Conservation (phyloP, 2,888 invertebrate species). For the Thymelicus lineola region DNA sequence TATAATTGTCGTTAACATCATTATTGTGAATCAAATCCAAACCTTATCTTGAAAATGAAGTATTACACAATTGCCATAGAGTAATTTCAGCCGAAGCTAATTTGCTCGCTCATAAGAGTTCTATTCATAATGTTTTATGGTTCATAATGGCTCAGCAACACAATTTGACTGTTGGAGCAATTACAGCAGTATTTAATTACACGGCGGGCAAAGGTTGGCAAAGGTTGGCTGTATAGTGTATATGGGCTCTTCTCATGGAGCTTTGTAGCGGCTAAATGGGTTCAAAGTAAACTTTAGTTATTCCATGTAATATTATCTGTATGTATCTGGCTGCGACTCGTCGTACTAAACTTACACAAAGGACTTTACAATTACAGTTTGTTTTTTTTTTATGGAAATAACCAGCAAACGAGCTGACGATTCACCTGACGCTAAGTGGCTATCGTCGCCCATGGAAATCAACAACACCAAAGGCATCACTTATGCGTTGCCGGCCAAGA, state of each 20-base stretch:
- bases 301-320: slow-evolving; percentile 1
- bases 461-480: too few relatives aligned
- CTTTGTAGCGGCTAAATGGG: slow-evolving; percentile 13
- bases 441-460: too few relatives aligned
- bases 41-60: neutral
- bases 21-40: neutral
- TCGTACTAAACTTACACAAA: neutral
- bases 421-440: too few relatives aligned
- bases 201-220: slow-evolving; percentile 8
- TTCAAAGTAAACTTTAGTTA: slow-evolving; percentile 26
- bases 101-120: neutral
- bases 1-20: too few relatives aligned
- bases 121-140: neutral
- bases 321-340: slow-evolving; percentile 1
- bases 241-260: slow-evolving; percentile 7
- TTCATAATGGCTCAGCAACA: neutral
- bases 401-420: too few relatives aligned
- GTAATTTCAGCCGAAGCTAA: neutral
- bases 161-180: slow-evolving; percentile 14
- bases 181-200: slow-evolving; percentile 28
- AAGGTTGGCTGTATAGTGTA: neutral
- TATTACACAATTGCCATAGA: neutral
- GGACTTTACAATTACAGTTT: neutral
- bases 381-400: too few relatives aligned
- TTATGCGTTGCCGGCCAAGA: too few relatives aligned